Conservation (phyloP, 2,888 invertebrate species). For the Acheta domesticus region DNA sequence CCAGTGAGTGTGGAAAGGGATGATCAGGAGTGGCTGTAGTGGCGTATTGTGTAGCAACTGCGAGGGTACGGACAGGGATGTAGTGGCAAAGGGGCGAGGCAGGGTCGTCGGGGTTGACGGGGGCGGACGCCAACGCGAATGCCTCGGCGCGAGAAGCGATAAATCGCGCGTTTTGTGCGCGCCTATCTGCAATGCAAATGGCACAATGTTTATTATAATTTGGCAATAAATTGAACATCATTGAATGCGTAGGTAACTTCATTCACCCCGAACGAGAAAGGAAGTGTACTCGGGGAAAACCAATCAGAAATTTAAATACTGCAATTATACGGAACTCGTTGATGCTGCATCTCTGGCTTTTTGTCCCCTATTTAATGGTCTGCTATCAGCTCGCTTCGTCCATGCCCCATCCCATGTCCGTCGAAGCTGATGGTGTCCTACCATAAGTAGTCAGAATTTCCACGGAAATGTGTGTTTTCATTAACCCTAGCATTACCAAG, state of each 20-base stretch:
- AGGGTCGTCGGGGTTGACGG: no score
- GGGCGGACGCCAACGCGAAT: background rate
- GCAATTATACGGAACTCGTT: background rate
- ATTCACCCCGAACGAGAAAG: background rate
- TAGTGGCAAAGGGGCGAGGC: no score
- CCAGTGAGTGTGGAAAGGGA: no score
- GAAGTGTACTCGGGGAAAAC: background rate
- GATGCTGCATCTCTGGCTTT: background rate
- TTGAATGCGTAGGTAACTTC: conserved; percentile 10
- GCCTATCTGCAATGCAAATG: conserved; percentile 1
- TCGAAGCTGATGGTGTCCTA: no score
- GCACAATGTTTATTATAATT: conserved; percentile 18
- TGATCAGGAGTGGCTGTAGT: no score
- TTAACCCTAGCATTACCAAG: no score
- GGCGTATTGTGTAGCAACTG: no score
- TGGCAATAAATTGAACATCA: conserved; percentile 9
- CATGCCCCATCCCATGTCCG: no score
- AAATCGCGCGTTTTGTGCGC: background rate
- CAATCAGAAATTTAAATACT: background rate
- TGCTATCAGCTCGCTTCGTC: background rate
- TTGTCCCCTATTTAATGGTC: background rate
- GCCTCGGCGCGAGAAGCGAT: background rate
- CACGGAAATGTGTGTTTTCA: no score
- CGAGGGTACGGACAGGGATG: no score
- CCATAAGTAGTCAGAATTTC: no score